Percentiles rank a stretch among this genome's conserved stretches.
These are phyloP conservation scores for Drosophila kepulauana DNA, from an alignment of 1,140 invertebrate genomes.

Conservation along the genomic window DNA sequence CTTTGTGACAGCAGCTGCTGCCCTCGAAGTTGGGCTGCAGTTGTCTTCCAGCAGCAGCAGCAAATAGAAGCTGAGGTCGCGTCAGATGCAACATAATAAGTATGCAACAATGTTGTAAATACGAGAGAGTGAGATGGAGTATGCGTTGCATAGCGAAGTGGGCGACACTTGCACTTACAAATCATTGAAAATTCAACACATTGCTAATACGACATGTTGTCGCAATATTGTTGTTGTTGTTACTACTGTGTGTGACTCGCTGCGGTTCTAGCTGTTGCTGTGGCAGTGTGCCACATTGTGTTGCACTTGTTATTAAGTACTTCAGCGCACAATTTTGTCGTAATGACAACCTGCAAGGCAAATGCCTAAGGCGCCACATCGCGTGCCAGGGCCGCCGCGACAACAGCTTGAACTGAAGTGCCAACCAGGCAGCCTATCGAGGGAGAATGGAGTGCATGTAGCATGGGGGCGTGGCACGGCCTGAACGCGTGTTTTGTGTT, in stretches of 20 bases:
- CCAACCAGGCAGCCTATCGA: conserved; percentile 26
- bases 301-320: conserved; percentile 82
- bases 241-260: background rate
- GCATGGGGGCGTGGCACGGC: conserved; percentile 22
- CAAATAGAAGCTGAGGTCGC: background rate
- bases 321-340: conserved; percentile 78
- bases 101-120: conserved; percentile 25
- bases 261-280: background rate
- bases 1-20: conserved; percentile 36
- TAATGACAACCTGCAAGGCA: conserved; percentile 80
- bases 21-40: conserved; percentile 12
- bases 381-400: conserved; percentile 76
- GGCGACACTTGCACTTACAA: conserved; percentile 67
- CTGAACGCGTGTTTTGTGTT: conserved; percentile 22
- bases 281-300: conserved; percentile 60
- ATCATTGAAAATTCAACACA: conserved; percentile 82
- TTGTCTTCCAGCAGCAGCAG: background rate
- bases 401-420: conserved; percentile 74
- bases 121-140: background rate
- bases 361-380: conserved; percentile 76
- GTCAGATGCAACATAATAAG: conserved; percentile 18
- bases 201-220: conserved; percentile 78
- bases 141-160: conserved; percentile 44
- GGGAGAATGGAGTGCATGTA: background rate
- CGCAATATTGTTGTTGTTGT: conserved; percentile 58